phyloP scores from a whole-genome alignment of 2,888 invertebrate genomes.

The Phyllotreta striolata region DNA sequence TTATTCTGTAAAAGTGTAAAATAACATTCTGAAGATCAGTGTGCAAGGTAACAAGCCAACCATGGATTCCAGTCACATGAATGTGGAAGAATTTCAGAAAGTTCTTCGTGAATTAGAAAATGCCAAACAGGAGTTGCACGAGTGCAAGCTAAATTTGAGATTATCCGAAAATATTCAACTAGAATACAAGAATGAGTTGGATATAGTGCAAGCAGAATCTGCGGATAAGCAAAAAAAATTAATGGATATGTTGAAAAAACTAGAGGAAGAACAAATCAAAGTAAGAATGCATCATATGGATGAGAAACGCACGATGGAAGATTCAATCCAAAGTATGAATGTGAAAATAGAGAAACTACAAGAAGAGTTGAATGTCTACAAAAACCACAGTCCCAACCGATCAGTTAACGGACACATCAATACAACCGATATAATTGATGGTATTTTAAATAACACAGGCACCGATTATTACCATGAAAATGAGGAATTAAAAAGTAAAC shows the following conservation, averaged over 20 bases:
- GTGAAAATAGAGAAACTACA: conserved; percentile 38
- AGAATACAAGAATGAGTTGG: conserved; percentile 49
- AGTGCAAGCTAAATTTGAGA: conserved; percentile 47
- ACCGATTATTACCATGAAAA: conserved; percentile 29
- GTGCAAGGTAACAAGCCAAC: too few species aligned
- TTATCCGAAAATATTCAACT: conserved; percentile 43
- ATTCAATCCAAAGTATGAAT: conserved; percentile 37
- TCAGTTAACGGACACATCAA: conserved; percentile 27
- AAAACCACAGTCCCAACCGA: conserved; percentile 21
- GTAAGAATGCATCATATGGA: conserved; percentile 38
- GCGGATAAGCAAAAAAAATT: conserved; percentile 34
- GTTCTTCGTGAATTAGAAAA: conserved; percentile 42
- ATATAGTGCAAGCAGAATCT: conserved; percentile 40
- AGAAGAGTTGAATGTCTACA: conserved; percentile 31
- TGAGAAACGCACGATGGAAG: conserved; percentile 37
- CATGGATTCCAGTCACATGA: too few species aligned
- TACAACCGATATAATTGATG: conserved; percentile 32
- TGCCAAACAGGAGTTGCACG: conserved; percentile 49
- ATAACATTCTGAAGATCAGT: too few species aligned
- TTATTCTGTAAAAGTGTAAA: too few species aligned
- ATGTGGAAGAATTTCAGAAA: background rate
- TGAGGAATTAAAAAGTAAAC: conserved; percentile 34
- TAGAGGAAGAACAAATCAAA: conserved; percentile 42
- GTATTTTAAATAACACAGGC: conserved; percentile 22
- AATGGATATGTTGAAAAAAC: conserved; percentile 38